These are phyloP conservation scores for Stegophylla sp. DNA, from an alignment of 2,888 invertebrate species.

Conservation along the genomic window DNA sequence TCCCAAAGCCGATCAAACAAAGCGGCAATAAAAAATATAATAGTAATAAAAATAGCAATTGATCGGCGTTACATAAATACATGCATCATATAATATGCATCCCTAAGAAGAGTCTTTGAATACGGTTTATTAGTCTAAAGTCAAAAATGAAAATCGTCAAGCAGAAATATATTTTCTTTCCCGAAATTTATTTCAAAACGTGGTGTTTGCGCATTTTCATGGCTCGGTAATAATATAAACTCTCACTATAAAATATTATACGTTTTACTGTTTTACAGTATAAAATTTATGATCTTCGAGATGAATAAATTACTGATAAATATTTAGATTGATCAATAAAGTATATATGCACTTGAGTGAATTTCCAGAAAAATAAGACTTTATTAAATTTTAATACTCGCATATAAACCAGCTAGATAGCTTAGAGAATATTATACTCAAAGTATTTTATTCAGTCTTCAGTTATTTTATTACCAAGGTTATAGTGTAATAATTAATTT, in stretches of 20 bases:
- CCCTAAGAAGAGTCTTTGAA: too few species aligned
- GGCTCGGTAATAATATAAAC: neutral
- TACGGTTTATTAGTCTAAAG: too few species aligned
- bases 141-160: too few species aligned
- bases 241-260: neutral
- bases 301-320: slow-evolving; percentile 11
- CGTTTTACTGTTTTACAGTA: neutral
- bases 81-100: too few species aligned
- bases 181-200: slow-evolving; percentile 30
- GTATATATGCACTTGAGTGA: neutral
- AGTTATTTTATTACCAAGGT: neutral
- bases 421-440: too few species aligned
- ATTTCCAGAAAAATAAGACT: neutral
- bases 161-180: neutral
- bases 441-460: neutral
- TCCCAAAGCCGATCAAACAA: too few species aligned
- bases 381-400: too few species aligned
- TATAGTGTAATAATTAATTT: neutral
- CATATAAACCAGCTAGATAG: too few species aligned
- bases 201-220: neutral
- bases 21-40: too few species aligned
- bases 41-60: too few species aligned
- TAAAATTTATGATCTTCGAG: neutral
- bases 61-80: too few species aligned
- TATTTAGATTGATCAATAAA: neutral